A percentile compares a stretch with the other conserved stretches of the same genome.
Evolutionary conservation across 2,113 vertebrate species (phyloP).

Genomic region (Sapayoa aenigma): DNA sequence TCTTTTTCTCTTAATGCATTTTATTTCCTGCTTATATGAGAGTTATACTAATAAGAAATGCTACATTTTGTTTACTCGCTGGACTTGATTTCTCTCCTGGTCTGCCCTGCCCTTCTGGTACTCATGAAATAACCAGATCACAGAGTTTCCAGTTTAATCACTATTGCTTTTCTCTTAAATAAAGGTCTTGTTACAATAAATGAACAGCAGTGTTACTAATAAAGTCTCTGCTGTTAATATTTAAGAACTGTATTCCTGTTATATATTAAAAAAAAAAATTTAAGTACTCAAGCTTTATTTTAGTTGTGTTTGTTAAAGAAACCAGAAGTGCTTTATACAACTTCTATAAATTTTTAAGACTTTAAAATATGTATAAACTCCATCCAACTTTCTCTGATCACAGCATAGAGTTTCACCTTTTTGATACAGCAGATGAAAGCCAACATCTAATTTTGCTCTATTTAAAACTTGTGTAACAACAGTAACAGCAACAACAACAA

Average conservation of each 20-base stretch:
- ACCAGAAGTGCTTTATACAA: background rate
- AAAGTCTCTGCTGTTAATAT: background rate
- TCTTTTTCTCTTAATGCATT: background rate
- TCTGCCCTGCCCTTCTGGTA: background rate
- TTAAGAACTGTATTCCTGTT: conserved; percentile 2
- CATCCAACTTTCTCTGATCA: conserved; percentile 85
- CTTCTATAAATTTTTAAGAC: background rate
- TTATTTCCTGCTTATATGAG: background rate
- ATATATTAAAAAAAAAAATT: background rate
- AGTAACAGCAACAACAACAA: background rate
- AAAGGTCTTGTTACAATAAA: conserved; percentile 13
- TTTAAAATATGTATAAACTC: conserved; percentile 82
- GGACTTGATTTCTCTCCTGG: background rate
- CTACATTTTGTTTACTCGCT: background rate
- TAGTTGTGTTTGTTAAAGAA: conserved; percentile 24
- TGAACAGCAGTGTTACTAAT: background rate
- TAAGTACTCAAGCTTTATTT: background rate
- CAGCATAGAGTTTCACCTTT: conserved; percentile 76
- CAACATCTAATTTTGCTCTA: conserved; percentile 82
- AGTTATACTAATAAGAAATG: background rate
- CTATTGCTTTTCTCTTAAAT: conserved; percentile 12
- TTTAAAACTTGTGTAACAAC: conserved; percentile 78
- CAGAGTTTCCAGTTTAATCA: conserved; percentile 17
- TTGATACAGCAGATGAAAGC: conserved; percentile 82
- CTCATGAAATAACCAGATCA: conserved; percentile 21